Conservation (phyloP, 2,113 vertebrate species). For the Catharus fuscescens region DNA sequence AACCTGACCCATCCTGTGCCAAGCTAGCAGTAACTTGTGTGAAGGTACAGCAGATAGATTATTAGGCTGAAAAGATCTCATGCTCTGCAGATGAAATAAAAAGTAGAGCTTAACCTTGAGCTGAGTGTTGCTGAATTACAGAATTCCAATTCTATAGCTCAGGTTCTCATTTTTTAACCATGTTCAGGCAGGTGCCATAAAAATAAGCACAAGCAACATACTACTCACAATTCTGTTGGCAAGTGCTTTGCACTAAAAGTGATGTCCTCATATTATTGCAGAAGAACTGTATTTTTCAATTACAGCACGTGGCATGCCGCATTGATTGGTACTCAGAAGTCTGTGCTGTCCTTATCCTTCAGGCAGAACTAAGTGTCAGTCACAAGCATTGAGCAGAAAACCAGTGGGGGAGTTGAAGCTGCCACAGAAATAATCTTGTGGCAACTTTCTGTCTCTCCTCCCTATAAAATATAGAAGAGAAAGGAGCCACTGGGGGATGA, state of each 20-base stretch:
- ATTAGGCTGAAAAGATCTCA: neutral
- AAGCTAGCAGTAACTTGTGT: neutral
- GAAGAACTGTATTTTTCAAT: conserved; percentile 44
- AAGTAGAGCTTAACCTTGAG: neutral
- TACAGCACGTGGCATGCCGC: neutral
- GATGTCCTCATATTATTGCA: neutral
- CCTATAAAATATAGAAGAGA: conserved; percentile 7
- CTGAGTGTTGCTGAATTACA: neutral
- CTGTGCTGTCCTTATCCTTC: conserved; percentile 41
- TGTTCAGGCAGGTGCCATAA: neutral
- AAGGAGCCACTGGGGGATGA: neutral
- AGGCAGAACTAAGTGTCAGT: conserved; percentile 42
- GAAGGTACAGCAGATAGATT: neutral
- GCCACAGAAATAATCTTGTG: conserved; percentile 11
- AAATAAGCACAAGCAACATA: neutral
- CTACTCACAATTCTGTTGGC: neutral
- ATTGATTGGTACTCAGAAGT: neutral
- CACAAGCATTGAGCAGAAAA: conserved; percentile 18
- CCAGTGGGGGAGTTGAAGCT: neutral
- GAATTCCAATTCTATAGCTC: neutral
- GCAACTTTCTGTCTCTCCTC: conserved; percentile 24
- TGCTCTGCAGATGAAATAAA: neutral
- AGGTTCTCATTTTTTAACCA: neutral
- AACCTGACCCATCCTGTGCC: neutral
- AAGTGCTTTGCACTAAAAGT: neutral